phyloP scores from a whole-genome alignment of 2,888 invertebrate genomes.

The Ophion obscuratus region DNA sequence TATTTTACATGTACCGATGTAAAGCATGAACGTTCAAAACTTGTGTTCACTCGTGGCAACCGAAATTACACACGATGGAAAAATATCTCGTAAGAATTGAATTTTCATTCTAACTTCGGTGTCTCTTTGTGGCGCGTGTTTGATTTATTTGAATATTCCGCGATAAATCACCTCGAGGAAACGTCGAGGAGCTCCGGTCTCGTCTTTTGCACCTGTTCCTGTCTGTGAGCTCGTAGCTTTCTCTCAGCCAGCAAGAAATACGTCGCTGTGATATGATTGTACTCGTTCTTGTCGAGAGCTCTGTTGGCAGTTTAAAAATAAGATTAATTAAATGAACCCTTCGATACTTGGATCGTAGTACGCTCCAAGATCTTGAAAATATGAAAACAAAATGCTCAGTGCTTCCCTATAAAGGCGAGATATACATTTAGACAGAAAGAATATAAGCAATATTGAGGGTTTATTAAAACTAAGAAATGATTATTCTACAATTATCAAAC shows the following conservation, averaged over 20 bases:
- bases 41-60: not conserved
- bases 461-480: no score
- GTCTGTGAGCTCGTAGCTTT: constrained; percentile 92
- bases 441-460: no score
- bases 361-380: not conserved
- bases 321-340: not conserved
- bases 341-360: not conserved
- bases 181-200: constrained; percentile 83
- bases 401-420: no score
- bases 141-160: not conserved
- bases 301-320: constrained; percentile 84
- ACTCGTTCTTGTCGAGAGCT: constrained; percentile 97
- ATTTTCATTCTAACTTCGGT: not conserved
- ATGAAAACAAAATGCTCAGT: not conserved
- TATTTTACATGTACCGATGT: not conserved
- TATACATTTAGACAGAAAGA: no score
- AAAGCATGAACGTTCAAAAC: no score
- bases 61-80: not conserved
- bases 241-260: constrained; percentile 98
- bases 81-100: not conserved
- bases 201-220: constrained; percentile 86
- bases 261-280: constrained; percentile 99
- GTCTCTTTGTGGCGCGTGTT: not conserved
- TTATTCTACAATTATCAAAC: no score
- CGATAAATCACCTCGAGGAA: constrained; percentile 74